Conservation (phyloP, 2,888 invertebrate species). For the Platycheirus rosarum region DNA sequence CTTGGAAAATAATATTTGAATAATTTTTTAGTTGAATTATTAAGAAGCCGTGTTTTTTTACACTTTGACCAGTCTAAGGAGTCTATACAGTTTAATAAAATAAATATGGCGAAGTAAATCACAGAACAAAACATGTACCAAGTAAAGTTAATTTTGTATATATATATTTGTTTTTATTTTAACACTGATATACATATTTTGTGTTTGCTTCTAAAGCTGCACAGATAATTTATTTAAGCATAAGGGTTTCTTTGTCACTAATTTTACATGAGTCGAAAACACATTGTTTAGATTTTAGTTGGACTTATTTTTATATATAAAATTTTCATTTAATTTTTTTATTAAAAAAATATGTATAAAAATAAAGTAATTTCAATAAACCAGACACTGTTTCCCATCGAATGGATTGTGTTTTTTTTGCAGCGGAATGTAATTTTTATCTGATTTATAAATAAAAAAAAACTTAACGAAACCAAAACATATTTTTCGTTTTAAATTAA, state of each 20-base stretch:
- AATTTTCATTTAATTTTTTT: conserved; percentile 6
- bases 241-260: conserved; percentile 10
- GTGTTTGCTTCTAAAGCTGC: conserved; percentile 30
- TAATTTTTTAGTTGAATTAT: too few species aligned
- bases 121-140: too few species aligned
- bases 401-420: conserved; percentile 29
- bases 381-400: conserved; percentile 36
- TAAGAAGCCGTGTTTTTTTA: too few species aligned
- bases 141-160: too few species aligned
- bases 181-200: conserved; percentile 39
- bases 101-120: too few species aligned
- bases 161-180: too few species aligned
- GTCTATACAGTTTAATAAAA: too few species aligned
- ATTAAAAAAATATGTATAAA: conserved; percentile 18
- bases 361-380: conserved; percentile 50
- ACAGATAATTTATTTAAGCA: conserved; percentile 27
- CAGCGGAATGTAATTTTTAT: conserved; percentile 57
- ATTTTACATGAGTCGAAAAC: conserved; percentile 33
- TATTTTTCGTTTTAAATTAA: conserved; percentile 5
- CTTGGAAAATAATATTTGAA: too few species aligned
- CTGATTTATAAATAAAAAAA: conserved; percentile 12
- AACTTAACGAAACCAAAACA: background rate
- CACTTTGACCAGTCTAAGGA: too few species aligned
- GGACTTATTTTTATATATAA: too few species aligned
- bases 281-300: background rate